phyloP scores from a whole-genome alignment of 2,113 vertebrate genomes.

The Cichladusa arquata region DNA sequence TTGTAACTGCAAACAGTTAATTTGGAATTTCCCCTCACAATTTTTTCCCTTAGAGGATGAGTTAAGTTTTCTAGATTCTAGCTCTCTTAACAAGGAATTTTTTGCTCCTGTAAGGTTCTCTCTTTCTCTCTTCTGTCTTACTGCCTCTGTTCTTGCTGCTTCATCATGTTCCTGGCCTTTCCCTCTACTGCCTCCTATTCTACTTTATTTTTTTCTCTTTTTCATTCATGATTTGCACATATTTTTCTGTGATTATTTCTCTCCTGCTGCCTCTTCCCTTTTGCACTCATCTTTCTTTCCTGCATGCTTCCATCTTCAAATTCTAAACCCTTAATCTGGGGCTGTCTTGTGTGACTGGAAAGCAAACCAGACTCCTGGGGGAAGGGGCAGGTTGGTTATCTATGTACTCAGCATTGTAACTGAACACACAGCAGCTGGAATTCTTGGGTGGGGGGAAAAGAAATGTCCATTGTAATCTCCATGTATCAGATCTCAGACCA shows the following conservation, averaged over 20 bases:
- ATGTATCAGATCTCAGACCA: neutral
- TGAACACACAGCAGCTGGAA: neutral
- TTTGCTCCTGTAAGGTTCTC: neutral
- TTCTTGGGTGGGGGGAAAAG: neutral
- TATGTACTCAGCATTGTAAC: neutral
- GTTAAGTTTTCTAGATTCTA: neutral
- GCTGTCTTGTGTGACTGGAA: neutral
- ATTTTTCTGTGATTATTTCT: neutral
- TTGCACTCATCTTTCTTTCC: neutral
- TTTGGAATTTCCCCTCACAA: neutral
- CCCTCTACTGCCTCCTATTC: accelerated
- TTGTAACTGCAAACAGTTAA: neutral
- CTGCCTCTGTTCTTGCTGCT: neutral
- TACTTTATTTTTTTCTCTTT: neutral
- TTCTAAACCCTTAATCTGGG: neutral
- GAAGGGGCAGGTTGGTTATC: neutral
- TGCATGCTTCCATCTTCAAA: neutral
- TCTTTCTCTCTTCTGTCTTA: neutral
- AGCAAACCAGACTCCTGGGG: neutral
- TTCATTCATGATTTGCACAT: neutral
- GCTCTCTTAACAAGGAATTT: neutral
- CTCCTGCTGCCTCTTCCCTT: neutral
- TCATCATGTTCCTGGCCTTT: neutral
- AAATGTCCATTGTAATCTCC: neutral
- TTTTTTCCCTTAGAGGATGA: neutral